phyloP scores from a whole-genome alignment of 1,140 invertebrate species.

The Drosophila kanapiae region DNA sequence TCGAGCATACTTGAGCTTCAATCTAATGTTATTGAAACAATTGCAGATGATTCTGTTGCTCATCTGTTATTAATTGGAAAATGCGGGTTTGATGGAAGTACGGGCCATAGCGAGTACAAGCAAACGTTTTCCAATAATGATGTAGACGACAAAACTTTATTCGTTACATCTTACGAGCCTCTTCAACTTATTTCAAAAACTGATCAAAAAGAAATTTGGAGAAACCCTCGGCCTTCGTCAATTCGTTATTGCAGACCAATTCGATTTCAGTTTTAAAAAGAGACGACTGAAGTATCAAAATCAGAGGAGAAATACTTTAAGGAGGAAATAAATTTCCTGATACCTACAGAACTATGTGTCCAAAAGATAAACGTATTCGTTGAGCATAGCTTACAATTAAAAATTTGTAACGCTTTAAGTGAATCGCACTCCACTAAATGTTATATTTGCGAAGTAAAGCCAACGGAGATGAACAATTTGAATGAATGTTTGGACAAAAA shows the following conservation, averaged over 20 bases:
- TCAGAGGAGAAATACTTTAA: not conserved
- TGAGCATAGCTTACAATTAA: conserved; percentile 37
- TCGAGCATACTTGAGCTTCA: conserved; percentile 28
- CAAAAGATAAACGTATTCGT: conserved; percentile 8
- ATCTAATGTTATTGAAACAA: conserved; percentile 24
- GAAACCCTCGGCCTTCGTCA: conserved; percentile 2
- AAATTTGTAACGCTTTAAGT: conserved; percentile 21
- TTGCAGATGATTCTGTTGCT: conserved; percentile 13
- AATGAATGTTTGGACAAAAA: conserved; percentile 11
- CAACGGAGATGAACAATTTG: conserved; percentile 6
- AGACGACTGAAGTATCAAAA: no score
- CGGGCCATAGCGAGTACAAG: conserved; percentile 1
- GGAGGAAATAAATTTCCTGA: not conserved
- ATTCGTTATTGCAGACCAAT: not conserved
- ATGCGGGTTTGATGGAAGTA: conserved; percentile 1
- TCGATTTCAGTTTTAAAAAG: no score
- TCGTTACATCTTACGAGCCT: conserved; percentile 8
- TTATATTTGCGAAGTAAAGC: no score
- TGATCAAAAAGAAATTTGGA: not conserved
- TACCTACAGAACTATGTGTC: conserved; percentile 10
- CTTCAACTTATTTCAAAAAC: conserved; percentile 6
- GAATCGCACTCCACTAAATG: conserved; percentile 13
- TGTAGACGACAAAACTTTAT: conserved; percentile 9
- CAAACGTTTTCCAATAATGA: not conserved
- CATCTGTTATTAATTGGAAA: conserved; percentile 8